phyloP scores from a whole-genome alignment of 2,113 vertebrate genomes.

The Rhinogobius similis region DNA sequence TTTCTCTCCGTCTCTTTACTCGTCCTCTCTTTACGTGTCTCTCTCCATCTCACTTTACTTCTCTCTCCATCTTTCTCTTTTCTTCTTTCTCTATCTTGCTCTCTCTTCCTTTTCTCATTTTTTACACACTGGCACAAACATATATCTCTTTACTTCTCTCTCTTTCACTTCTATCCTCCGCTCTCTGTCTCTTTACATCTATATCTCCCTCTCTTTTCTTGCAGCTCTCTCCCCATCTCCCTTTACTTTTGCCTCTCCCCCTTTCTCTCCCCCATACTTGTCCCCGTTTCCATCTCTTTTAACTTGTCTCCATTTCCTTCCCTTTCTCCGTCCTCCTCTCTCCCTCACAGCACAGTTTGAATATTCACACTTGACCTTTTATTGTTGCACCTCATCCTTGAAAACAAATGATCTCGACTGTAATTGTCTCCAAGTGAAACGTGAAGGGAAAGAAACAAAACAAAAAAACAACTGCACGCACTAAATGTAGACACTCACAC shows the following conservation, averaged over 20 bases:
- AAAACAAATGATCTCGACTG: slow-evolving; percentile 58
- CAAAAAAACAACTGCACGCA: neutral
- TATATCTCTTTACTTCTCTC: too few species aligned
- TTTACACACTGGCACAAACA: too few species aligned
- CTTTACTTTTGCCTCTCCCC: too few species aligned
- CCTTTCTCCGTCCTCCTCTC: neutral
- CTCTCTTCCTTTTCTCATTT: too few species aligned
- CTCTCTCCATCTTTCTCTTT: too few species aligned
- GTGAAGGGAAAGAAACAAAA: neutral
- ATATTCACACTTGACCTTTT: slow-evolving; percentile 59
- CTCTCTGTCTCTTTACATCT: too few species aligned
- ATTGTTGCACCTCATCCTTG: slow-evolving; percentile 36
- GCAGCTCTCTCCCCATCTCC: neutral
- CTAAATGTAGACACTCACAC: slow-evolving; percentile 20
- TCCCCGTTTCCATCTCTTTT: neutral
- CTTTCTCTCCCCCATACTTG: neutral
- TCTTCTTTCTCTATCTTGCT: too few species aligned
- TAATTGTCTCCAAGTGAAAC: slow-evolving; percentile 50
- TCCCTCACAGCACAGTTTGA: neutral
- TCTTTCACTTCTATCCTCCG: too few species aligned
- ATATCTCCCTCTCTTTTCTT: too few species aligned
- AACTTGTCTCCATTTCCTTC: neutral
- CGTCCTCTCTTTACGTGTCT: too few species aligned
- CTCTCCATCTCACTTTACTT: too few species aligned
- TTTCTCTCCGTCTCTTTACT: too few species aligned